phyloP scores from a whole-genome alignment of 2,888 invertebrate species.

The Chamaedrilus cognettii region DNA sequence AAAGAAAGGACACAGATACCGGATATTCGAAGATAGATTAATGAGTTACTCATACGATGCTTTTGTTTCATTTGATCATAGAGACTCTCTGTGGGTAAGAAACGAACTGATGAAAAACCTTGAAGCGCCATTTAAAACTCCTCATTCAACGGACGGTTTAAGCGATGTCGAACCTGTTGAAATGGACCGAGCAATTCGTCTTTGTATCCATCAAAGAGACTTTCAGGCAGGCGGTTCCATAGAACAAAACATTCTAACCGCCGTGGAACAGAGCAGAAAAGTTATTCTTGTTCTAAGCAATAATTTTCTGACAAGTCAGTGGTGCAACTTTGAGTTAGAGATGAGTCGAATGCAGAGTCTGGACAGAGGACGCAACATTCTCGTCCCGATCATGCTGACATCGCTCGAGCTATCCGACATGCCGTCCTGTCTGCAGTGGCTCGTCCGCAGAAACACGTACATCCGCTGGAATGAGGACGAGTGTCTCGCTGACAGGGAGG shows the following conservation, averaged over 20 bases:
- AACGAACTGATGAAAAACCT: neutral
- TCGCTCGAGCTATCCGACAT: neutral
- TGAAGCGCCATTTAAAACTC: neutral
- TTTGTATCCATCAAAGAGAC: neutral
- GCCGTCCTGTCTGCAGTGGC: neutral
- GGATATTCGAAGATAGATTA: too few species aligned
- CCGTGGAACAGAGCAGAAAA: neutral
- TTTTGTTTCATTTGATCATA: neutral
- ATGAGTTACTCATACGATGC: too few species aligned
- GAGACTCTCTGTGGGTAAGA: neutral
- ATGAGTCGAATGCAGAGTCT: neutral
- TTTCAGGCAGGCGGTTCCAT: neutral
- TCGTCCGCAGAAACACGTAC: neutral
- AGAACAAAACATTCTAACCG: neutral
- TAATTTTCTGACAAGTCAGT: neutral
- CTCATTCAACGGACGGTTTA: neutral
- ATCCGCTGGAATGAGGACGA: neutral
- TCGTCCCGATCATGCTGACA: neutral
- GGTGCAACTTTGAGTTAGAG: neutral
- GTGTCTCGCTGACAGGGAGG: neutral
- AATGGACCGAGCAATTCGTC: neutral
- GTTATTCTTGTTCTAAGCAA: neutral
- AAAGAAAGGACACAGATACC: too few species aligned
- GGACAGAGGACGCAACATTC: neutral
- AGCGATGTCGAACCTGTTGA: too few species aligned